Evolutionary conservation across 1,140 invertebrate species (phyloP), one percentile per base, ranked within the genome.

Genomic region (Ostrea denselamellosa): DNA sequence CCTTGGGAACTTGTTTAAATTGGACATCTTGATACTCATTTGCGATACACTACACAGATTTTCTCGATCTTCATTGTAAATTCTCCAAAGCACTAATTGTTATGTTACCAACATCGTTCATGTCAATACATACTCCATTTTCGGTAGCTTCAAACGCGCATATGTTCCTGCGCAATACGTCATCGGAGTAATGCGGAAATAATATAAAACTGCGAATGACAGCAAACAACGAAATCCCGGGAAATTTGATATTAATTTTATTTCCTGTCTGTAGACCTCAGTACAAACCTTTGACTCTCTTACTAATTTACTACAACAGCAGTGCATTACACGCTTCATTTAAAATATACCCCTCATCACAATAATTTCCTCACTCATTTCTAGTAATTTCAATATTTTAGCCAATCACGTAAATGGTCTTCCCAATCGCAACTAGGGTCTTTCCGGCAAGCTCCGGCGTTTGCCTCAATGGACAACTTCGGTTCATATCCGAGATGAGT

Each of bases 1-100:
- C 65, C 90, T 92, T 17, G 91, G 84, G 83, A 91, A 88, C 91
- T 92, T 82, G n/a, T 81, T 83, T 58, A 17, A 44, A 34, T 28
- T 82, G 53, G 77, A 71, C 86, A 87, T 87, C 54, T 53, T 83
- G 71, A 51, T 28, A 71, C 77, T 86, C 65, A 83, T 83, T 83
- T 51, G 68, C 62, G 68, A 51, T 71, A 77, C n/a, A 77, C 9
- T 14, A 83, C 28, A 25, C 77, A 58, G 25, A 83, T 25, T 83
- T 56, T 19, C n/a, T 44, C 58, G 12, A 62, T 62, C 56, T 85
- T 12, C 53, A 83, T 53, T 52, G 44, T 51, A 54, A 53, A 83
- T 22, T 83, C 44, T n/a, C n/a, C 52, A 54, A 54, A 53, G 51
- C 28, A 22, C 56, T 85, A 44, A 56, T 8, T 85, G 14, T 58